These are phyloP conservation scores for Caenorhabditis sp. DNA, from an alignment of 2,888 invertebrate genomes.

Conservation along the genomic window DNA sequence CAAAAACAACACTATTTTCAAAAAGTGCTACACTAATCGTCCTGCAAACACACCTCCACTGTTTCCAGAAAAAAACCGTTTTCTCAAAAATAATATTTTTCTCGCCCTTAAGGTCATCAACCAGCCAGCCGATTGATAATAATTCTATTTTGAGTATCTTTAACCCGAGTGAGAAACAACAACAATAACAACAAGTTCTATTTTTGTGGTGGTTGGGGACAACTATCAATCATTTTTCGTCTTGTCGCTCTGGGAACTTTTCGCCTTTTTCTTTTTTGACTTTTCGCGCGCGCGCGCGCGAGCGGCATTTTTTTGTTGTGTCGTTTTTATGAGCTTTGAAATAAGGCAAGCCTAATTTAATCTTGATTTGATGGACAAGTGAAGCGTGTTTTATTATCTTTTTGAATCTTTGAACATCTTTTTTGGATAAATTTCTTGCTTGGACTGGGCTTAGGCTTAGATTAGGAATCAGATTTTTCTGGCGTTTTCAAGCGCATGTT, in stretches of 20 bases:
- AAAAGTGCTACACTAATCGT: neutral
- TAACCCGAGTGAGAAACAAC: too few relatives aligned
- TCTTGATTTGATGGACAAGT: neutral
- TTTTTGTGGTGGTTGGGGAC: too few relatives aligned
- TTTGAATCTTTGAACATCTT: neutral
- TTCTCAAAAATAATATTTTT: neutral
- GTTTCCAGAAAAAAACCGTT: too few relatives aligned
- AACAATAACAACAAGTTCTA: too few relatives aligned
- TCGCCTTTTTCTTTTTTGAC: too few relatives aligned
- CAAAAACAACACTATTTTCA: neutral
- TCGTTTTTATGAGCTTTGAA: neutral
- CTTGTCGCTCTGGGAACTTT: too few relatives aligned
- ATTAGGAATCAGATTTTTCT: too few relatives aligned
- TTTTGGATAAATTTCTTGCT: neutral
- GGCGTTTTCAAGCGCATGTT: too few relatives aligned
- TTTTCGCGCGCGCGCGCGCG: too few relatives aligned
- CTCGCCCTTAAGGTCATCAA: neutral
- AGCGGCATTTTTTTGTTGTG: too few relatives aligned
- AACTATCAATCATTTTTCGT: too few relatives aligned
- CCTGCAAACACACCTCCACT: neutral
- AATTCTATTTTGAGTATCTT: neutral
- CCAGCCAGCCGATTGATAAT: neutral
- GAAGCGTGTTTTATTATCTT: neutral
- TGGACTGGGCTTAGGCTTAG: too few relatives aligned
- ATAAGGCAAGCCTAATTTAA: neutral